These are phyloP conservation scores for Nemotelus nigrinus DNA, from an alignment of 2,888 invertebrate genomes.

Conservation along the genomic window DNA sequence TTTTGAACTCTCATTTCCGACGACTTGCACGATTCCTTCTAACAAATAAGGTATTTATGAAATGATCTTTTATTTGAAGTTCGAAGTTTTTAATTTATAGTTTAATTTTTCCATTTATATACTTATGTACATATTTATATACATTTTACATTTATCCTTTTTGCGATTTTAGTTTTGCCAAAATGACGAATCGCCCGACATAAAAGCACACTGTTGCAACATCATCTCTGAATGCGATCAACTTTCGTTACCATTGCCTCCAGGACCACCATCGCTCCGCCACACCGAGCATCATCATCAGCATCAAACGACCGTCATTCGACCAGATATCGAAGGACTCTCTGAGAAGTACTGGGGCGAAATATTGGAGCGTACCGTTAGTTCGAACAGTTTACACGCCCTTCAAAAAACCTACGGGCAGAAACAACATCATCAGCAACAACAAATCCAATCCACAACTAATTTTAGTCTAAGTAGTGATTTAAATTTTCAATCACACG, in stretches of 20 bases:
- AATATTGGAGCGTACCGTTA: conserved; percentile 80
- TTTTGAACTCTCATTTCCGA: conserved; percentile 85
- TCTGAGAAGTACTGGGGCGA: conserved; percentile 81
- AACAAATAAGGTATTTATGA: conserved; percentile 75
- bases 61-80: too few relatives aligned
- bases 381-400: conserved; percentile 78
- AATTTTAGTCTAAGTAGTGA: conserved; percentile 63
- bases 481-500: conserved; percentile 57
- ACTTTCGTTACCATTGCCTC: conserved; percentile 63
- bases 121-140: background rate
- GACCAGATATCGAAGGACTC: conserved; percentile 73
- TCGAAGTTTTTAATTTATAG: background rate
- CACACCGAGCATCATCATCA: conserved; percentile 56
- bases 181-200: conserved; percentile 61
- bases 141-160: background rate
- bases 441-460: conserved; percentile 57
- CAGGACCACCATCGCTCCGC: conserved; percentile 59
- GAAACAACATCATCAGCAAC: conserved; percentile 56
- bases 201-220: conserved; percentile 63
- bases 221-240: conserved; percentile 64
- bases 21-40: conserved; percentile 80
- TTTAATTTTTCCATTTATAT: too few relatives aligned
- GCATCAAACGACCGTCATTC: conserved; percentile 52
- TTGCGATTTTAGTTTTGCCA: conserved; percentile 60
- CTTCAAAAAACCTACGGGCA: conserved; percentile 67